phyloP scores from a whole-genome alignment of 2,113 vertebrate species.

The Probosciger aterrimus region DNA sequence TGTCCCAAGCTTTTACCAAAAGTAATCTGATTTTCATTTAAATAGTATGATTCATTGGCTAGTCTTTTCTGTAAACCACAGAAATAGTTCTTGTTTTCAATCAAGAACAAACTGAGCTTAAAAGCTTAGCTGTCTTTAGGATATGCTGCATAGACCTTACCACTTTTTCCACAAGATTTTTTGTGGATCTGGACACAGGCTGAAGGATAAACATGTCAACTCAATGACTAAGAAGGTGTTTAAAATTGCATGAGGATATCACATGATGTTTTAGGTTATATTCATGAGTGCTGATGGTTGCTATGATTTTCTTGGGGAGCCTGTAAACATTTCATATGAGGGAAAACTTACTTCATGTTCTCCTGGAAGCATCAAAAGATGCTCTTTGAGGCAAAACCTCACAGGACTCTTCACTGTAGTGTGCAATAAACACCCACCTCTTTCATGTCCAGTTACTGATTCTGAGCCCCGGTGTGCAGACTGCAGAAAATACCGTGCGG shows the following conservation, averaged over 20 bases:
- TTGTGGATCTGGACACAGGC: not conserved
- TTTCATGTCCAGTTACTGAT: not conserved
- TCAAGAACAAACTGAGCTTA: not conserved
- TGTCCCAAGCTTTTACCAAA: not conserved
- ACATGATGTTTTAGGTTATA: not conserved
- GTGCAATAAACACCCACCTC: not conserved
- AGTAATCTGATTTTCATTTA: slow-evolving; percentile 28
- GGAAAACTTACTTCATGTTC: not conserved
- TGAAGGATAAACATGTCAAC: not conserved
- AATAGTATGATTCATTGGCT: not conserved
- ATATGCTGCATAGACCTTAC: not conserved
- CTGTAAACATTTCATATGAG: not conserved
- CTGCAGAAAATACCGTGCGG: not conserved
- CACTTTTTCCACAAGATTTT: not conserved
- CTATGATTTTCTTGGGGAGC: not conserved
- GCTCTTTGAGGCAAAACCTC: not conserved
- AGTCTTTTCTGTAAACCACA: not conserved
- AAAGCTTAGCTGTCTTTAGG: not conserved
- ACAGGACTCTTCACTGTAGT: not conserved
- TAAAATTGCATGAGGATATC: not conserved
- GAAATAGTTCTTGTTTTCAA: not conserved
- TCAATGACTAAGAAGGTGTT: not conserved
- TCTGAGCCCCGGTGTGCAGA: not conserved
- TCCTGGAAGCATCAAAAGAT: not conserved
- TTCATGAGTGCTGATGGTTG: not conserved